phyloP scores from a whole-genome alignment of 1,140 invertebrate species.

The Drosophila ohnishii region DNA sequence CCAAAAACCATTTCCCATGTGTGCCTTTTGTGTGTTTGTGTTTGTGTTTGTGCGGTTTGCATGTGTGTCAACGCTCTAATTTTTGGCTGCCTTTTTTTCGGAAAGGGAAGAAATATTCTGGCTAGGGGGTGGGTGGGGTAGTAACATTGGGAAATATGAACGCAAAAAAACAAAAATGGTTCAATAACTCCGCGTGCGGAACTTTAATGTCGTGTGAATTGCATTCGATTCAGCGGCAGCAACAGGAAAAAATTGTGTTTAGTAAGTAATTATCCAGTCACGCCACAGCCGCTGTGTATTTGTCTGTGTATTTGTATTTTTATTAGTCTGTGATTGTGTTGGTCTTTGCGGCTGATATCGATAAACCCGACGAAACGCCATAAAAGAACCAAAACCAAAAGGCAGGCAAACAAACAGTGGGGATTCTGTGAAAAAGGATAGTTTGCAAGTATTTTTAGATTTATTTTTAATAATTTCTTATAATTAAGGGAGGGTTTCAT shows the following conservation, averaged over 20 bases:
- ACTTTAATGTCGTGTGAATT: slow-evolving; percentile 52
- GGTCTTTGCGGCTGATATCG: slow-evolving; percentile 19
- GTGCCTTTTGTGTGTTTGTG: slow-evolving; percentile 27
- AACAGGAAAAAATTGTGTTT: slow-evolving; percentile 53
- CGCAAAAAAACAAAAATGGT: slow-evolving; percentile 10
- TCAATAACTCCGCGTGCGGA: slow-evolving; percentile 35
- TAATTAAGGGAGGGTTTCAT: neutral
- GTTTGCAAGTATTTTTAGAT: no score
- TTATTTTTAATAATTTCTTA: neutral
- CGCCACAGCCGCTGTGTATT: slow-evolving; percentile 18
- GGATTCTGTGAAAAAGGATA: neutral
- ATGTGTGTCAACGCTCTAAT: slow-evolving; percentile 45
- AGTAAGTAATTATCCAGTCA: slow-evolving; percentile 54
- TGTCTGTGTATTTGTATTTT: neutral
- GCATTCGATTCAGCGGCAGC: slow-evolving; percentile 38
- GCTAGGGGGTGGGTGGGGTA: no score
- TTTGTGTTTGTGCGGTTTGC: slow-evolving; percentile 24
- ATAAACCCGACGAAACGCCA: slow-evolving; percentile 29
- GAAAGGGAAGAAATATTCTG: neutral
- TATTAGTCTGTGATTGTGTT: slow-evolving; percentile 3
- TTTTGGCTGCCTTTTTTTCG: slow-evolving; percentile 19
- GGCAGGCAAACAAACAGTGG: neutral
- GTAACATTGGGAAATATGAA: slow-evolving; percentile 3
- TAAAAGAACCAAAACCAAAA: neutral
- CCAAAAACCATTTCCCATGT: slow-evolving; percentile 40